Conservation (phyloP, 2,888 invertebrate species). For the Slavum lentiscoides region DNA sequence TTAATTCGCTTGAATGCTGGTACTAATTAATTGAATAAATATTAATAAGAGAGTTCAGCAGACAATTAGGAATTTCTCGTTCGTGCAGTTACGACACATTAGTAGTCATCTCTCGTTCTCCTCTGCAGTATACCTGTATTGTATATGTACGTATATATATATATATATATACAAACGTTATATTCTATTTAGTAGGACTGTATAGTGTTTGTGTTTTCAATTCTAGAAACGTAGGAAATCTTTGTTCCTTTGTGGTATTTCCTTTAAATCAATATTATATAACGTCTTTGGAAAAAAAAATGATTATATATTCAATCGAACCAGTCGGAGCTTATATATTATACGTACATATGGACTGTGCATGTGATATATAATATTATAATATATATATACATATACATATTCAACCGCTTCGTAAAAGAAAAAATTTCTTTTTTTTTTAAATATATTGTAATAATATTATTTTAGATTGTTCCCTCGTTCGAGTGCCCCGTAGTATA, state of each 20-base stretch:
- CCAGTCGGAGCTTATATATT: conserved; percentile 17
- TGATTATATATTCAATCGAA: not conserved
- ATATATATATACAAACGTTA: not conserved
- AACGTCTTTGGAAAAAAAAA: not conserved
- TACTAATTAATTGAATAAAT: conserved; percentile 42
- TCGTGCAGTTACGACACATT: not conserved
- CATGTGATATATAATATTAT: conserved; percentile 20
- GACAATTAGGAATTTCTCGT: conserved; percentile 39
- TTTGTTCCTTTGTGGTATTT: conserved; percentile 15
- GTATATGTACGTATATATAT: not conserved
- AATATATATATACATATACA: conserved; percentile 7
- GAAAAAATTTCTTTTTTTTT: no score
- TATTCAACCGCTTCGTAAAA: no score
- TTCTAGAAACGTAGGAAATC: conserved; percentile 27
- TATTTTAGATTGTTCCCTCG: not conserved
- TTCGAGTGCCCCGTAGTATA: not conserved
- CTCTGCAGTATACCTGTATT: not conserved
- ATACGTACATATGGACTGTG: not conserved
- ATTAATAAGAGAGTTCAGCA: conserved; percentile 30
- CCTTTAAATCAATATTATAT: not conserved
- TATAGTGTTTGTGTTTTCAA: conserved; percentile 2
- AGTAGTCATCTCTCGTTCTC: conserved; percentile 36
- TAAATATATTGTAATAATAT: not conserved
- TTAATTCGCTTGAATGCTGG: conserved; percentile 51
- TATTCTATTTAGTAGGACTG: conserved; percentile 13